Evolutionary conservation across 2,113 vertebrate genomes (phyloP), one percentile per base, ranked within the genome.

Genomic region (Gymnarchus niloticus): DNA sequence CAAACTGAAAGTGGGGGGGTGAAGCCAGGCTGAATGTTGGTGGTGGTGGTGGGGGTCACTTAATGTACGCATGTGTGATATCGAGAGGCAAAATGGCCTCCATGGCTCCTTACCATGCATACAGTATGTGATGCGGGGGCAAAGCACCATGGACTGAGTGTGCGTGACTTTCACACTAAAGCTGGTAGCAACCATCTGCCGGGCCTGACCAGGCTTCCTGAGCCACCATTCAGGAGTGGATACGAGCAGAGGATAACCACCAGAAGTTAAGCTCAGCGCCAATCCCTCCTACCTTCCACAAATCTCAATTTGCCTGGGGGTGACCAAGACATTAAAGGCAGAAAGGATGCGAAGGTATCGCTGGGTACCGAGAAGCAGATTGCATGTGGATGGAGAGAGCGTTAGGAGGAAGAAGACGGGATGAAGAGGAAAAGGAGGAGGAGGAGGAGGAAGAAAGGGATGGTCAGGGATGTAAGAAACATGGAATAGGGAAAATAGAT

Each of bases 291-390:
- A n/a, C n/a, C n/a, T n/a, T n/a, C n/a, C 10, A 65, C 61, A 65
- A 28, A 65, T 28, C 37, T 10, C 37, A 69, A 69, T n/a, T n/a
- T 23, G 21, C 37, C 41, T 44, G 17, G 1, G 76, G 76, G 76
- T n/a, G 46, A 23, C 37, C 19, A 41, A 48, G 46, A 78, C 41
- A 78, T 78, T 78, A 78, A 46, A 78, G 21, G 76, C 41, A 44
- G 41, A 46, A 78, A 48, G 44, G 23, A 46, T 49, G 41, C 21
- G 48, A 44, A 56, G 56, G 44, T 41, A 49, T n/a, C 44, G 21
- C 28, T 69, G 57, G 76, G 85, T 21, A 83, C 8, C 14, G 48
- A 56, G 82, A 84, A 84, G 86, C 48, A 78, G 56, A 48, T 1
- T 19, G n/a, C 77, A 56, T 33, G 76, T 25, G 41, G 41, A 44